These are phyloP conservation scores for Drosophila austrosaltans DNA, from an alignment of 2,888 invertebrate genomes.

Conservation along the genomic window DNA sequence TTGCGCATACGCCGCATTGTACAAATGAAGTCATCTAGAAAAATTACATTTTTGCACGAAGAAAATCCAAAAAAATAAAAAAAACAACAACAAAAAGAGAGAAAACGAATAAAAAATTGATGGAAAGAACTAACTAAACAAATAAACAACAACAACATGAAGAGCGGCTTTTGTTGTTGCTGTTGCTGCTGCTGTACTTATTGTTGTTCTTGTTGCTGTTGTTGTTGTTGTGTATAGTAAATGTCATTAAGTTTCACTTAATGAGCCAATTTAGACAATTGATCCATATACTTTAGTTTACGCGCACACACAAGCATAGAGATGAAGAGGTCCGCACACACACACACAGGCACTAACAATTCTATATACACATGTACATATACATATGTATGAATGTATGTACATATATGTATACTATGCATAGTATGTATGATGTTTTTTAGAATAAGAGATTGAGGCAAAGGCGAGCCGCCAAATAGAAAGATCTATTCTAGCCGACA, in stretches of 20 bases:
- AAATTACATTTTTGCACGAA: slow-evolving; percentile 57
- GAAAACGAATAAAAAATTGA: slow-evolving; percentile 33
- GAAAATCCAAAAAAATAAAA: slow-evolving; percentile 22
- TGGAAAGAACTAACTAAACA: slow-evolving; percentile 31
- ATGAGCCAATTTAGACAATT: slow-evolving; percentile 78
- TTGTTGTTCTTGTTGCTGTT: slow-evolving; percentile 27
- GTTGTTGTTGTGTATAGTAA: slow-evolving; percentile 70
- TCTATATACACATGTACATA: slow-evolving; percentile 19
- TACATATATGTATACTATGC: slow-evolving; percentile 24
- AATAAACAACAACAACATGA: slow-evolving; percentile 11
- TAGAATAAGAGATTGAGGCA: slow-evolving; percentile 20
- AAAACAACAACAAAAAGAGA: background rate
- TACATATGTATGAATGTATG: slow-evolving; percentile 16
- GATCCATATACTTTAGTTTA: slow-evolving; percentile 76
- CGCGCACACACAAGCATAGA: slow-evolving; percentile 43
- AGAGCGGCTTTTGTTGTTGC: slow-evolving; percentile 34
- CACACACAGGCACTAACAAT: slow-evolving; percentile 17
- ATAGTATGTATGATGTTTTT: slow-evolving; percentile 28
- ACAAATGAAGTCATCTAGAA: slow-evolving; percentile 61
- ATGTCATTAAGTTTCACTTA: slow-evolving; percentile 78
- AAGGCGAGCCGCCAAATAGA: slow-evolving; percentile 55
- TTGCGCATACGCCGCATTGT: slow-evolving; percentile 6
- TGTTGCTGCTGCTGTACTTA: slow-evolving; percentile 16
- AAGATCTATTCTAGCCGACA: slow-evolving; percentile 52
- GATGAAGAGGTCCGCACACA: slow-evolving; percentile 22